Percentiles rank a stretch among this genome's conserved stretches.
Evolutionary conservation across 2,113 vertebrate genomes (phyloP).

Genomic region (Rhegmatorhina hoffmannsi): DNA sequence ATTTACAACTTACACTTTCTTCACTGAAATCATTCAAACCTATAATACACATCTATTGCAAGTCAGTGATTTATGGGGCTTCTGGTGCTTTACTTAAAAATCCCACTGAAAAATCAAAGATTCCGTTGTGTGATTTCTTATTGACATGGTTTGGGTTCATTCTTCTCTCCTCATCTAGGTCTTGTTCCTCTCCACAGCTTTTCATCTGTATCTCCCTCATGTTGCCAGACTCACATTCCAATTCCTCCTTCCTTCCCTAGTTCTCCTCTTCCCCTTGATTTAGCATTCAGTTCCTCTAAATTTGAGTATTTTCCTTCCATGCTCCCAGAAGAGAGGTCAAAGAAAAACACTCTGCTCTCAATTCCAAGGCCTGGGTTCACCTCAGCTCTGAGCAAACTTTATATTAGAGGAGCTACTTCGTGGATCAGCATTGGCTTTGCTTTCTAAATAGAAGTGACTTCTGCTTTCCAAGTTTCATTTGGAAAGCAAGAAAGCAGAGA

Average conservation of each 20-base stretch:
- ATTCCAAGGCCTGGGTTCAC: not conserved
- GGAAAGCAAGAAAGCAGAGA: not conserved
- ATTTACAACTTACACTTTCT: not conserved
- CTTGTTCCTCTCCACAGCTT: not conserved
- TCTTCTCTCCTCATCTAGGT: not conserved
- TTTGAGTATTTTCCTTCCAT: not conserved
- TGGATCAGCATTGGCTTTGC: not conserved
- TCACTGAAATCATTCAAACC: not conserved
- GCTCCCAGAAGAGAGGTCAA: not conserved
- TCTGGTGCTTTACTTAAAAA: not conserved
- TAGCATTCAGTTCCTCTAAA: not conserved
- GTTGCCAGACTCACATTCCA: not conserved
- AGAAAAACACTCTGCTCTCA: not conserved
- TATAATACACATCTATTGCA: not conserved
- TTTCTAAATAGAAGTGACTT: not conserved
- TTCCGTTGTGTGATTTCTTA: not conserved
- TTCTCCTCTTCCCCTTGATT: not conserved
- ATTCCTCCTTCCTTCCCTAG: not conserved
- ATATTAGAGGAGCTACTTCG: not conserved
- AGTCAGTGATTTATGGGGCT: not conserved
- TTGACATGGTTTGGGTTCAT: not conserved
- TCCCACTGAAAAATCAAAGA: not conserved
- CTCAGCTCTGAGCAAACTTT: not conserved
- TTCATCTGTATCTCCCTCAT: not conserved
- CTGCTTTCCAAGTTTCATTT: not conserved